Evolutionary conservation across 37 sponge, comb jelly and placozoan genomes (phyloP), one percentile per base, ranked within the genome.

Genomic region (Diacarnus erythraeanus): DNA sequence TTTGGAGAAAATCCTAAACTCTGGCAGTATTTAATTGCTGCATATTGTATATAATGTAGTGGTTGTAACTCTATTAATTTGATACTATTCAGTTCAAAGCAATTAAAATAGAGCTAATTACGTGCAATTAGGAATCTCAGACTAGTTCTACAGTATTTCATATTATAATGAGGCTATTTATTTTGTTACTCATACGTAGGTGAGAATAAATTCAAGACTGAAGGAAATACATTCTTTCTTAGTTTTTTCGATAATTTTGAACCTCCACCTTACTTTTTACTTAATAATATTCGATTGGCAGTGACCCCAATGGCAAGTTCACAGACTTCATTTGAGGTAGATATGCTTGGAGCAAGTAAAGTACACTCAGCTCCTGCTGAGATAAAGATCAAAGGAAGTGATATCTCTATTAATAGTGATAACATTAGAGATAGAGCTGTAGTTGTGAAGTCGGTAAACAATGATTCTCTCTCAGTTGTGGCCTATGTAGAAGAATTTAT

Each of bases 401-500:
- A 5, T 22, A 23, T 35, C 3, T 4, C 9, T 4, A 8, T 75
- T 17, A 22, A 58, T 34, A 33, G 22, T 37, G 18, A 27, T 57
- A 30, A 38, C 27, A 18, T 47, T 21, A 29, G 76, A 31, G 57
- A 58, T 38, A 57, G 47, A 57, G 76, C 54, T 31, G 59, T 75
- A 27, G n/a, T 59, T 58, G 59, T 75, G 59, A 31, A 18, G n/a
- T 75, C 76, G 36, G 34, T 6, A 23, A 35, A 27, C 9, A 47
- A 47, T 22, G 59, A 75, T 4, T 25, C 42, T 47, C 54, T 84
- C 29, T 77, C 85, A 10, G 63, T 84, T 10, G 59, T 84, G 30
- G 85, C 72, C 29, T 42, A 69, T 6, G 57, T 60, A 22, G 78
- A 77, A 70, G 85, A 84, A 30, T 71, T 42, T 37, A 44, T 44